Evolutionary conservation across 2,888 invertebrate species (phyloP).

Genomic region (Ophion slaviceki): DNA sequence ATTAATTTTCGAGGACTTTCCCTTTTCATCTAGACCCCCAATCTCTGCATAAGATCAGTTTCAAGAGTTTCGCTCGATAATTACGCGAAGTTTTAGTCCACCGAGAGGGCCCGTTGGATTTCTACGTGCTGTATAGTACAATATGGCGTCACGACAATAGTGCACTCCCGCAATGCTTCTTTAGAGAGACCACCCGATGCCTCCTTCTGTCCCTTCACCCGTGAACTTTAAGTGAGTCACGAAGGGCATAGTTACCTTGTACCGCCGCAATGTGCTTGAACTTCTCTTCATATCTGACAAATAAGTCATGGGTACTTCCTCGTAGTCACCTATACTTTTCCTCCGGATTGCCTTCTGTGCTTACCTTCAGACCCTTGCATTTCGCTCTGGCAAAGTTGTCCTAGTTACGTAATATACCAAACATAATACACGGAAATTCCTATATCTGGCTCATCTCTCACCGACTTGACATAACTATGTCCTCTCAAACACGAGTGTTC

Average conservation of each 20-base stretch:
- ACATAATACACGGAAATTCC: neutral
- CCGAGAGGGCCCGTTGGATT: neutral
- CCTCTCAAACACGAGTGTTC: conserved; percentile 15
- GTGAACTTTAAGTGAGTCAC: conserved; percentile 57
- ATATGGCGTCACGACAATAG: conserved; percentile 43
- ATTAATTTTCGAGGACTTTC: neutral
- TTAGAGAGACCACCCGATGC: neutral
- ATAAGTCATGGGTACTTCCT: conserved; percentile 14
- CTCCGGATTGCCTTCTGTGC: neutral
- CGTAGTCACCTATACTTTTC: neutral
- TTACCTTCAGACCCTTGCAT: neutral
- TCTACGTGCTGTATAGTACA: conserved; percentile 13
- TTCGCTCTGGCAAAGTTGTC: neutral
- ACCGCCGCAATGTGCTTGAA: conserved; percentile 1
- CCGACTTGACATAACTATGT: conserved; percentile 37
- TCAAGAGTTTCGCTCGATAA: conserved; percentile 27
- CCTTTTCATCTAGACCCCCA: neutral
- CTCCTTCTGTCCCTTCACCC: neutral
- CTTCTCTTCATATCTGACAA: conserved; percentile 11
- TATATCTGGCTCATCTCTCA: conserved; percentile 36
- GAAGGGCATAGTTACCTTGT: conserved; percentile 53
- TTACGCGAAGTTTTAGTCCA: conserved; percentile 32
- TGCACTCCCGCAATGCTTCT: conserved; percentile 21
- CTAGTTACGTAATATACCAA: neutral
- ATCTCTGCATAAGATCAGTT: conserved; percentile 10